Evolutionary conservation across 2,888 invertebrate species (phyloP).

Genomic region (Polia nebulosa): DNA sequence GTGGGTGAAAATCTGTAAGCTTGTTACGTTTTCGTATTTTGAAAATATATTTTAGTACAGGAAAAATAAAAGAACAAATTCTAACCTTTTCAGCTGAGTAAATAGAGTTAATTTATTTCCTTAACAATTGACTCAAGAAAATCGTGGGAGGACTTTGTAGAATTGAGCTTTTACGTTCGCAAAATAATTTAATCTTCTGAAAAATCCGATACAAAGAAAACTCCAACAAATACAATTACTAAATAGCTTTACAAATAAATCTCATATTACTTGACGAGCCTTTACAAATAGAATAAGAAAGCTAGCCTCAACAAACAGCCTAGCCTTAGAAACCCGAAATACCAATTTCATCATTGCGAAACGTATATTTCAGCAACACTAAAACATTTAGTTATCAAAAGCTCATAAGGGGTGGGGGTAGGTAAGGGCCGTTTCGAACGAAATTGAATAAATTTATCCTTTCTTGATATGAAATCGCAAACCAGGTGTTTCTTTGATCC

Average conservation of each 20-base stretch:
- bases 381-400: slow-evolving; percentile 67
- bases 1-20: too few relatives aligned
- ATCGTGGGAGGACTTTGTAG: background rate
- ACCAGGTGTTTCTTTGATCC: slow-evolving; percentile 69
- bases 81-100: slow-evolving; percentile 6
- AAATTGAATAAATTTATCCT: slow-evolving; percentile 70
- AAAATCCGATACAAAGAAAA: slow-evolving; percentile 18
- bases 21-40: too few relatives aligned
- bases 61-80: background rate
- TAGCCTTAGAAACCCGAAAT: slow-evolving; percentile 16
- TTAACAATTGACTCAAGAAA: slow-evolving; percentile 10
- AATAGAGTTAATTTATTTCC: background rate
- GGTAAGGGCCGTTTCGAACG: slow-evolving; percentile 48
- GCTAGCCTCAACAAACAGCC: slow-evolving; percentile 12
- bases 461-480: slow-evolving; percentile 64
- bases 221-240: slow-evolving; percentile 37
- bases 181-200: slow-evolving; percentile 26
- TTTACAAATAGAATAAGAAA: slow-evolving; percentile 22
- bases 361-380: slow-evolving; percentile 26
- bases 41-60: background rate
- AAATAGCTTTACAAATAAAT: slow-evolving; percentile 39
- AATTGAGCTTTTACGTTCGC: slow-evolving; percentile 6
- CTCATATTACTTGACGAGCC: slow-evolving; percentile 1
- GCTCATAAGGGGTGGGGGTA: slow-evolving; percentile 55
- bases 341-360: slow-evolving; percentile 38